Conservation (phyloP, 53 echinoderm and acorn worm genomes). For the Hippasteria phrygiana region DNA sequence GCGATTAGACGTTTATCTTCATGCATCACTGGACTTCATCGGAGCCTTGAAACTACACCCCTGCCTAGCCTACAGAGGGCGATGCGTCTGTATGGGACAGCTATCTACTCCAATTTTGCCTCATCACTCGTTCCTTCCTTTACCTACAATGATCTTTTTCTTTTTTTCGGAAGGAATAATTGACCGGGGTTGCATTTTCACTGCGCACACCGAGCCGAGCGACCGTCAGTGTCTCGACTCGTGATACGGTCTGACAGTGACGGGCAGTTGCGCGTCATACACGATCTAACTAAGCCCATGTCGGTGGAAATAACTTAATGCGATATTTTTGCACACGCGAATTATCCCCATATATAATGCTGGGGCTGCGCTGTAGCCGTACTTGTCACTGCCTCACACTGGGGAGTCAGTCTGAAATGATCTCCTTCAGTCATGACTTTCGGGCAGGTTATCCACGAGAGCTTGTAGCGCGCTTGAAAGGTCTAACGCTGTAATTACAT, state of each 20-base stretch:
- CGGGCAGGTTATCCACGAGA: background rate
- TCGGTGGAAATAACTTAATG: constrained; percentile 58
- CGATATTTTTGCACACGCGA: constrained; percentile 56
- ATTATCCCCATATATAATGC: constrained; percentile 43
- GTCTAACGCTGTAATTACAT: too few species aligned
- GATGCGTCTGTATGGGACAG: background rate
- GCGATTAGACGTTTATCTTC: too few species aligned
- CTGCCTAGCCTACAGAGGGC: too few species aligned
- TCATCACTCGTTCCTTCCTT: background rate
- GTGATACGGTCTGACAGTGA: constrained; percentile 32
- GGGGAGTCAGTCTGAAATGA: background rate
- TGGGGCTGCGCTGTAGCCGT: background rate
- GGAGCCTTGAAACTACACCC: too few species aligned
- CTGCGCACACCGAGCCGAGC: background rate
- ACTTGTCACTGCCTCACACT: constrained; percentile 28
- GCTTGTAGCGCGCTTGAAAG: too few species aligned
- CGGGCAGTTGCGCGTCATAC: constrained; percentile 38
- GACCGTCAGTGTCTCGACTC: background rate
- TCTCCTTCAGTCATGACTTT: background rate
- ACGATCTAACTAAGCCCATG: background rate
- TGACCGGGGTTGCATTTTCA: background rate
- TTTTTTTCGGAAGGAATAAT: background rate
- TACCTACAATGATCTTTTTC: background rate
- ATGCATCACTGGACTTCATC: too few species aligned
- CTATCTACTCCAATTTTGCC: background rate